Evolutionary conservation across 2,797 vertebrate genomes (phyloP), one percentile per base, ranked within the genome.

Genomic region (Tolypeutes matacus): DNA sequence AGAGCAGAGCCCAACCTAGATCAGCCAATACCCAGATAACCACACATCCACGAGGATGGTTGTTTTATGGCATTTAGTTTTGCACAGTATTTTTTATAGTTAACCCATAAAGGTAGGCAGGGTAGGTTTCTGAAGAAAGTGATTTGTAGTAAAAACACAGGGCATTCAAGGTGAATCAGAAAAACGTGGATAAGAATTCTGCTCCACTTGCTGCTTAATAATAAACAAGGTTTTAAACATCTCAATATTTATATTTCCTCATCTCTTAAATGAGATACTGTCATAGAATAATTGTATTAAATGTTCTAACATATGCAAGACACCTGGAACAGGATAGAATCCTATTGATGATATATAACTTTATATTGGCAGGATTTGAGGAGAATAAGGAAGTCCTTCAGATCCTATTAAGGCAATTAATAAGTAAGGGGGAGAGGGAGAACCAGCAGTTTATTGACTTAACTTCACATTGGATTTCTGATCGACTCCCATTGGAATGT

Each of bases 371-470:
- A 87, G n/a, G 15, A 84, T 82, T 56, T 91, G 36, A n/a, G 67
- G 65, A 46, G 25, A 85, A 53, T 13, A 77, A 75, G 21, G 89
- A 92, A 89, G 70, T 11, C 5, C 10, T 65, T 91, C 82, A 29
- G 46, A 72, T 46, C 27, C 27, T 69, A 67, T 82, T 72, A 92
- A 89, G 81, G 67, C 56, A 73, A 42, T 73, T 39, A 88, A 76
- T 87, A 94, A 94, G 60, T 88, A 76, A 92, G 14, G 25, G 70
- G 36, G 12, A 87, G 39, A 94, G 53, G 60, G 10, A 18, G 20
- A 95, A 92, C 67, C 20, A 23, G 62, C 46, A 83, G 58, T 87
- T 60, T 95, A 95, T 91, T 95, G 86, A 94, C 73, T 90, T 89
- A 84, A 90, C 82, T 56, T 92, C 56, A 91, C 18, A 81, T 70